Evolutionary conservation across 2,888 invertebrate species (phyloP), one percentile per base, ranked within the genome.

Genomic region (Pheosia gnoma): DNA sequence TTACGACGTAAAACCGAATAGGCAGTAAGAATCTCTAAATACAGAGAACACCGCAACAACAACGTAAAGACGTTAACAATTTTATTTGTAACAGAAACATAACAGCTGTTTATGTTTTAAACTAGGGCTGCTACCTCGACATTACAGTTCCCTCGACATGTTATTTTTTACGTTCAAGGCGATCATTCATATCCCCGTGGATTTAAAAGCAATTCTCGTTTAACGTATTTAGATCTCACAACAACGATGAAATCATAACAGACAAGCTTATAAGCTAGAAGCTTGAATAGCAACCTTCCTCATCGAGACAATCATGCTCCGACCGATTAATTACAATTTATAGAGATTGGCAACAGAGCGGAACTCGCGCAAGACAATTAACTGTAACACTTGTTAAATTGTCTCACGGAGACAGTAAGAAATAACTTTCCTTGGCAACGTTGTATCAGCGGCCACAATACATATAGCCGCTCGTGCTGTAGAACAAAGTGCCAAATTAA

Each of bases 391-490:
- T 88, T 88, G 86, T 86, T 81, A 82, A 84, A 87, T 83, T 83
- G 84, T 85, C 84, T 82, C 85, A 79, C 79, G 77, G 83, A 84
- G 84, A 85, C 85, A 84, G 82, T 78, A 78, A 73, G 79, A 87
- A 86, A 87, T 85, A 84, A 84, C 87, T 85, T 87, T 86, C 83
- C 80, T 84, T 88, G 88, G 87, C 87, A 88, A 80, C 82, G 74
- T 78, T 73, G 68, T 72, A 78, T 72, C 69, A 69, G 80, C 77
- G 65, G 72, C 68, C 80, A 78, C 69, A 69, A 70, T 71, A 64
- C 70, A 75, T 78, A 81, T 72, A 64, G 71, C 70, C 70, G 67
- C 60, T 66, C 60, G 61, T 71, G 72, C 72, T 71, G 77, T 72
- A 70, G 75, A 82, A 84, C 79, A 81, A 84, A 85, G 82, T 83